Conservation (phyloP, 2,888 invertebrate species). For the Xylota segnis region DNA sequence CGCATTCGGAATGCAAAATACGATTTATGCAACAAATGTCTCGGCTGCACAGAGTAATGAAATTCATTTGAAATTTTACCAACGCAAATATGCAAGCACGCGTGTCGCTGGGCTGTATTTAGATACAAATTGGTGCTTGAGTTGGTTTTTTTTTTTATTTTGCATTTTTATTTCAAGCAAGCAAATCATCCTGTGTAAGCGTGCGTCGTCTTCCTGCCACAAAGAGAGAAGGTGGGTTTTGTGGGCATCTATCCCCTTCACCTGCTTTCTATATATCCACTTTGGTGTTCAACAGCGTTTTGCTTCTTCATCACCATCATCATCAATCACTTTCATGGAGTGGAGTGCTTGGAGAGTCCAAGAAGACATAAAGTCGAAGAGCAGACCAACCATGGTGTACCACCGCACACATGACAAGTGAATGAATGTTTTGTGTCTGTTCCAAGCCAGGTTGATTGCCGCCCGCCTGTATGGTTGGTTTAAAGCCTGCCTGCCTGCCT, state of each 20-base stretch:
- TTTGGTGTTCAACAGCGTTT: conserved; percentile 69
- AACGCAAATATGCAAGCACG: conserved; percentile 46
- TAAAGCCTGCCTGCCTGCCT: conserved; percentile 49
- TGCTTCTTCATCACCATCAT: conserved; percentile 75
- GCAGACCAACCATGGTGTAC: conserved; percentile 69
- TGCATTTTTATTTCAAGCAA: neutral
- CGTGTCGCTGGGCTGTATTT: conserved; percentile 56
- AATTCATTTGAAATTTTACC: conserved; percentile 66
- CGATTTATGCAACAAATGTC: conserved; percentile 73
- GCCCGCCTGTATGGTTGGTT: conserved; percentile 45
- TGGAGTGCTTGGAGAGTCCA: conserved; percentile 22
- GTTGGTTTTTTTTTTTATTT: neutral
- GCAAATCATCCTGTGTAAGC: conserved; percentile 62
- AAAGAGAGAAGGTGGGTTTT: conserved; percentile 16
- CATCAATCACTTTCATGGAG: conserved; percentile 70
- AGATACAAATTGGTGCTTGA: conserved; percentile 70
- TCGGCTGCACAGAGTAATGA: conserved; percentile 46
- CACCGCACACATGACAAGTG: conserved; percentile 74
- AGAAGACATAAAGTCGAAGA: conserved; percentile 23
- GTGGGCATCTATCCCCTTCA: conserved; percentile 43
- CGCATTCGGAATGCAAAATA: conserved; percentile 63
- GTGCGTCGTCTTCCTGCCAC: conserved; percentile 58
- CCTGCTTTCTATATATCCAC: conserved; percentile 46
- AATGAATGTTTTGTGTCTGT: conserved; percentile 76
- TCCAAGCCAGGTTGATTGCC: conserved; percentile 72